Base-by-base conservation (phyloP, 2,113 vertebrate species). In the Cercopithecus mona region DNA sequence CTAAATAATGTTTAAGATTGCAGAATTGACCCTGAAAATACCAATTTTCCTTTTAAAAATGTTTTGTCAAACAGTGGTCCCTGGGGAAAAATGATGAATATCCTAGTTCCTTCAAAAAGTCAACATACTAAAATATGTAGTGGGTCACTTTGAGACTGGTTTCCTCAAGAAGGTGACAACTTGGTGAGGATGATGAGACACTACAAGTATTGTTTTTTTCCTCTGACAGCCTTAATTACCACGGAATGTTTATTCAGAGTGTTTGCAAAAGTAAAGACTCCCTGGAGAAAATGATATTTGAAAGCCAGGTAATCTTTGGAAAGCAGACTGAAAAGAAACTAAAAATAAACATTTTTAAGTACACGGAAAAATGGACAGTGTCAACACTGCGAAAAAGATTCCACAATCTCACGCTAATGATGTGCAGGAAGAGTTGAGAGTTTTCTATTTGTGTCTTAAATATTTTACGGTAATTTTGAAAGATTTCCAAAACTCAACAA, bases 281-380 rank as follows among this genome's bases (percentile, higher is more conserved):
- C 17, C 86, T 23, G 50, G n/a, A 94, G 40, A 88, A 59, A 96
- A 92, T 6, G 68, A 94, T 88, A 75, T 59, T 73, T 95, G 80
- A 96, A 88, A 81, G 55, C n/a, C 52, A 87, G 78, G 48, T 93
- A 96, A 22, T 76, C 57, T 13, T 64, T 98, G 82, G 97, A 98
- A 98, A 94, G 40, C 5, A 97, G 64, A 43, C 89, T 97, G 68
- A 90, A 94, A 96, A 59, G 59, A 94, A 98, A 90, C 8, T 97
- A 64, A 98, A 98, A 94, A 61, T 57, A 85, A 93, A 72, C 18
- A 30, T 95, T 23, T 88, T 70, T 43, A 90, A 90, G 40, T 59
- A 57, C 22, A 20, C 30, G 52, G 88, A 90, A 90, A 86, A 81
- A 38, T 30, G 17, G 72, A 87, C 40, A 78, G 43, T 8, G 5